phyloP scores from a whole-genome alignment of 2,888 invertebrate species.

The Lasioglossum malachurum region DNA sequence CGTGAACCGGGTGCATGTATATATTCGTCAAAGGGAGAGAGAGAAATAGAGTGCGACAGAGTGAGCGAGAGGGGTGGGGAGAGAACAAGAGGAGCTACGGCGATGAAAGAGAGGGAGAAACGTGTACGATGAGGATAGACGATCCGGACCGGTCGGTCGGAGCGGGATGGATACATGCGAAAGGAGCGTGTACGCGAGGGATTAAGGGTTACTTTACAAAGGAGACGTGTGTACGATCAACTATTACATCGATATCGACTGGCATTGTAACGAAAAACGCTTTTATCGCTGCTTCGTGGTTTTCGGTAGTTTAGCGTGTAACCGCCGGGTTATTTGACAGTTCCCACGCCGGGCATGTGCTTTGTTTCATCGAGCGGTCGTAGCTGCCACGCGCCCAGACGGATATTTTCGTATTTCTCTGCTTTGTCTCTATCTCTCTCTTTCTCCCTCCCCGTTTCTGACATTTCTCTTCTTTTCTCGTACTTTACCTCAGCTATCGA shows the following conservation, averaged over 20 bases:
- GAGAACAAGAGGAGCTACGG: constrained; percentile 13
- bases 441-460: not conserved
- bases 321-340: constrained; percentile 56
- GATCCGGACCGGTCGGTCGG: constrained; percentile 18
- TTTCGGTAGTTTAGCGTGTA: constrained; percentile 7
- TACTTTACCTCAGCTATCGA: constrained; percentile 3
- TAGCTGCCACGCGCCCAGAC: constrained; percentile 41
- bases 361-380: constrained; percentile 44
- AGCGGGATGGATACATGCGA: constrained; percentile 33
- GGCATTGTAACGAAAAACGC: constrained; percentile 35
- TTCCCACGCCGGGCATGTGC: constrained; percentile 52
- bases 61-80: not conserved
- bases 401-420: constrained; percentile 65
- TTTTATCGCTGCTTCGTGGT: constrained; percentile 15
- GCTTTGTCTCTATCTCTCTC: constrained; percentile 22
- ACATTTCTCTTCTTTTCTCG: constrained; percentile 8
- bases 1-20: constrained; percentile 42
- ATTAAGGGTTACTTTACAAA: constrained; percentile 58
- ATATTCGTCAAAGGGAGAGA: constrained; percentile 9
- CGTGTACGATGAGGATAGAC: constrained; percentile 34
- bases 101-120: not conserved
- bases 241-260: constrained; percentile 54
- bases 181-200: constrained; percentile 47
- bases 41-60: not conserved
- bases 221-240: constrained; percentile 46